Evolutionary conservation across 2,113 vertebrate species (phyloP).

Genomic region (Glaucidium brasilianum): DNA sequence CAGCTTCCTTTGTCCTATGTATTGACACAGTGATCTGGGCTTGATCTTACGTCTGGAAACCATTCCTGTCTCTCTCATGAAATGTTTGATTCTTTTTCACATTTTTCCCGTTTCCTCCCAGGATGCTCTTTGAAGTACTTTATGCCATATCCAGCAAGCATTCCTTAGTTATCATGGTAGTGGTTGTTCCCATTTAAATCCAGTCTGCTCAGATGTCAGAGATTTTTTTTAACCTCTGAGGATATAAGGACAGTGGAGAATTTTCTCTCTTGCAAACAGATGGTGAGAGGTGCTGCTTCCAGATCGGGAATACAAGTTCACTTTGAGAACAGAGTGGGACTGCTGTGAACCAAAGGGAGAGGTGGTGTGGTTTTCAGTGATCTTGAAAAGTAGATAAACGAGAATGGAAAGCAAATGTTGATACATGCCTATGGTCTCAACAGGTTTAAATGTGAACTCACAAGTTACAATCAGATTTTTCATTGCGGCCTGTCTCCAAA

Average conservation of each 20-base stretch:
- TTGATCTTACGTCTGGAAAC: neutral
- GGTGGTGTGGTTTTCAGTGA: neutral
- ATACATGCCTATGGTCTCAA: neutral
- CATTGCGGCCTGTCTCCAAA: neutral
- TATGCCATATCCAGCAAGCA: neutral
- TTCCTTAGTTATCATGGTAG: neutral
- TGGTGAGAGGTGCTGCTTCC: neutral
- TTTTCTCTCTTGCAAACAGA: neutral
- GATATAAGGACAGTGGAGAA: neutral
- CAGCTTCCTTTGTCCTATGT: neutral
- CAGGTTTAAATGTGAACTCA: neutral
- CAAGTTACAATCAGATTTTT: neutral
- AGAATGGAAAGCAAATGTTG: neutral
- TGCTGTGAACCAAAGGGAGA: constrained; percentile 8
- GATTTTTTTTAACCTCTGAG: neutral
- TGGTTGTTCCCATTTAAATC: neutral
- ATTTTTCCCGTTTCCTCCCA: neutral
- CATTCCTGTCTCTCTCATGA: neutral
- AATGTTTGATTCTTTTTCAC: neutral
- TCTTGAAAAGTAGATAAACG: neutral
- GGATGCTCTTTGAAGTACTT: neutral
- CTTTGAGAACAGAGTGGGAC: neutral
- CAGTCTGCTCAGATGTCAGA: neutral
- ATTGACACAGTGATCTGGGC: neutral
- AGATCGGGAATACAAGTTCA: neutral